A percentile compares a stretch with the other conserved stretches of the same genome.
Conservation (phyloP, 2,888 invertebrate species). For the Caenorhabditis sp. region DNA sequence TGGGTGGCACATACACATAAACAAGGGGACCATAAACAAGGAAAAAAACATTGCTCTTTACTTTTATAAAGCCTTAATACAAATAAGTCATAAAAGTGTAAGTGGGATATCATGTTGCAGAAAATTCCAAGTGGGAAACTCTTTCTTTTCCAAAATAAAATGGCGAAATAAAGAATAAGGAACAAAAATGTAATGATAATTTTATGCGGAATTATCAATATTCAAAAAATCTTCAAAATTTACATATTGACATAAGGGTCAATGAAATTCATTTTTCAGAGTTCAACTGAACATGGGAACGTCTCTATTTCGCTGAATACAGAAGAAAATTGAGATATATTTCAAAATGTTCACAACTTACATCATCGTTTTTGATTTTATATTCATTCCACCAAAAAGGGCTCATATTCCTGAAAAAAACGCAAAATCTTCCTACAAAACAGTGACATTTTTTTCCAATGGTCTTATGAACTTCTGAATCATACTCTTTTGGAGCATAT, state of each 20-base stretch:
- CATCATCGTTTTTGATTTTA: too few relatives aligned
- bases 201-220: not conserved
- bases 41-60: too few relatives aligned
- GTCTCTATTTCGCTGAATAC: too few relatives aligned
- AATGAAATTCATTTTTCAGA: not conserved
- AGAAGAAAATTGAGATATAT: too few relatives aligned
- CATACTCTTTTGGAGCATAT: too few relatives aligned
- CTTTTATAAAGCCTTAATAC: not conserved
- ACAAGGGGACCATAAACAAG: not conserved
- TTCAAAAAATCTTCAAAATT: not conserved
- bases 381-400: too few relatives aligned
- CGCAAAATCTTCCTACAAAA: too few relatives aligned
- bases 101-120: not conserved
- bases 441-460: too few relatives aligned
- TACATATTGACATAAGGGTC: not conserved
- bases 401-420: too few relatives aligned
- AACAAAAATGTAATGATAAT: not conserved
- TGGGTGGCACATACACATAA: not conserved
- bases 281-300: not conserved
- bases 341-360: too few relatives aligned
- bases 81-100: conserved; percentile 1
- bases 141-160: too few relatives aligned
- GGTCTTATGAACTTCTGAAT: too few relatives aligned
- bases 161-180: not conserved
- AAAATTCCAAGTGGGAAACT: not conserved